Evolutionary conservation across 2,113 vertebrate species (phyloP), one percentile per base, ranked within the genome.

Genomic region (Cyphomyrus plagiostoma): DNA sequence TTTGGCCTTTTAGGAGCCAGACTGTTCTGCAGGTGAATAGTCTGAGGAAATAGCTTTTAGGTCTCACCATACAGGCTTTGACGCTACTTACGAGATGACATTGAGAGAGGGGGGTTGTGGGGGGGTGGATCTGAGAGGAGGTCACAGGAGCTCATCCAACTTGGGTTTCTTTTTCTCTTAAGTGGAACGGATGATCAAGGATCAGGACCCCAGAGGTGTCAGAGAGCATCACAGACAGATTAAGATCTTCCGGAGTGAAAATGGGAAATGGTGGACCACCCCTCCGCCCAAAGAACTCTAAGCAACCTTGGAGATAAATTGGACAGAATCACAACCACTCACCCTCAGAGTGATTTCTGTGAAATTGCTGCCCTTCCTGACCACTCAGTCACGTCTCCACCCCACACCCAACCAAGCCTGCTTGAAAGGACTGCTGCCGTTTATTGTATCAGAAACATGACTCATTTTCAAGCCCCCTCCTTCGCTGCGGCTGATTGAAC

Each of bases 121-220:
- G n/a, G 23, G n/a, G 62, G n/a, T 58, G 56, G 56, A 9, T 26
- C 10, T 48, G 45, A 46, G 42, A 86, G 42, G 88, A 52, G 91
- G 48, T 35, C 53, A 84, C 42, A 23, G 88, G 74, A 90, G 62
- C 87, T 90, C 45, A 87, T 90, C 91, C 89, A 84, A 90, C 90
- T 90, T 90, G 89, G 89, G 74, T 88, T 89, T 91, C 90, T 87
- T 90, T 90, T 90, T 92, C 80, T 92, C 90, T 90, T 87, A 90
- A 90, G 86, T 88, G 66, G 35, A 90, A 39, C 74, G 13, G 83
- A 90, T 87, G 88, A 90, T 90, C 89, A 91, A 53, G 62, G 89
- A 85, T 91, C 90, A 90, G 87, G 91, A 30, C 83, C 77, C 89
- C n/a, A 2, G 74, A 91, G 88, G 91, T 89, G 19, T 56, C 53